phyloP scores from a whole-genome alignment of 2,888 invertebrate species.

The Drosophila anomalipes region DNA sequence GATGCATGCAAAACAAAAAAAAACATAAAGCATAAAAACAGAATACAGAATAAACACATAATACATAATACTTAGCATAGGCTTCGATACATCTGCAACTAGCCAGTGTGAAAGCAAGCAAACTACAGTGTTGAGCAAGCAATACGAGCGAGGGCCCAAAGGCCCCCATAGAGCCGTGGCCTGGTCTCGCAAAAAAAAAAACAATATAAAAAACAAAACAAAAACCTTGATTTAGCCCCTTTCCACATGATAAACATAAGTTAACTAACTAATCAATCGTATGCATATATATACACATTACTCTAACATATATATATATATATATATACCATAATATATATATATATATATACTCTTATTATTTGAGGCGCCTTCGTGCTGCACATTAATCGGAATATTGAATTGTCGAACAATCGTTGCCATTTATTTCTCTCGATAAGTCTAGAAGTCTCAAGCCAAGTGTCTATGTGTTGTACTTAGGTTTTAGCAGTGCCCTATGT shows the following conservation, averaged over 20 bases:
- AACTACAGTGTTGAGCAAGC: conserved; percentile 84
- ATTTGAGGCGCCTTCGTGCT: conserved; percentile 62
- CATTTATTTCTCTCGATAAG: conserved; percentile 72
- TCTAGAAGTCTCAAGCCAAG: conserved; percentile 52
- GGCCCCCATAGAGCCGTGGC: conserved; percentile 53
- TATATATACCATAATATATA: conserved; percentile 21
- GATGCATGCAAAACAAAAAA: conserved; percentile 44
- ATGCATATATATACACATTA: conserved; percentile 27
- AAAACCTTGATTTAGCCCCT: conserved; percentile 46
- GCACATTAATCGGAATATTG: conserved; percentile 75
- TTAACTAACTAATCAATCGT: conserved; percentile 31
- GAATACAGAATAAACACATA: background rate
- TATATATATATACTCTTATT: conserved; percentile 35
- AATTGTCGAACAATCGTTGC: conserved; percentile 84
- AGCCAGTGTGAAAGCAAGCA: conserved; percentile 31
- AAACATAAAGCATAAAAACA: conserved; percentile 16
- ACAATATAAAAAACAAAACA: conserved; percentile 13
- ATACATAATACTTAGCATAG: conserved; percentile 42
- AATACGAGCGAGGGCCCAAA: conserved; percentile 80
- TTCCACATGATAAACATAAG: conserved; percentile 28
- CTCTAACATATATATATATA: conserved; percentile 20
- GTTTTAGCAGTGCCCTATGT: conserved; percentile 66
- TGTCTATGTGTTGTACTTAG: conserved; percentile 76
- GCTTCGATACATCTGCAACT: conserved; percentile 40
- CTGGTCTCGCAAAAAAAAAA: conserved; percentile 58